Evolutionary conservation across 2,888 invertebrate genomes (phyloP), one percentile per base, ranked within the genome.

Genomic region (Drosophila macrospina): DNA sequence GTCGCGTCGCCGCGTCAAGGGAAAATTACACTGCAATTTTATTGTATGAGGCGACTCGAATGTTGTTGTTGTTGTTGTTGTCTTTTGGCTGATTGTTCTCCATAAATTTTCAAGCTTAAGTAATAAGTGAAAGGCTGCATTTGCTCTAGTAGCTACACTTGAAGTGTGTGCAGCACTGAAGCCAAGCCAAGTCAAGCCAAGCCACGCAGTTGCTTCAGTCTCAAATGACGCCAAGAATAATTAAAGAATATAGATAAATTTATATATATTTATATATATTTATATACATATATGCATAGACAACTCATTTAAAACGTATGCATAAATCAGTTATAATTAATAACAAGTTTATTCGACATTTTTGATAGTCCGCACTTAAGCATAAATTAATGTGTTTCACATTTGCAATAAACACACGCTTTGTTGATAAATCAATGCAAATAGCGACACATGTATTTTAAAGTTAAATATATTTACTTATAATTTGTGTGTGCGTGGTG

Each of bases 401-500:
- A 34, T 34, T 34, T 45, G 3, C n/a, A 34, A 48, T 48, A 48
- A 34, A 48, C 32, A 54, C 37, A 61, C 7, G 11, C n/a, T 8
- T 8, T 28, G 67, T 64, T 55, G 74, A 79, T 78, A 80, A 85
- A 82, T 85, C 74, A 79, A 69, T 65, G 77, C 60, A 66, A 75
- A 79, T 70, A 44, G 67, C 63, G 57, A 74, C 72, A 79, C 51
- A 79, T 82, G 72, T 74, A 67, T 78, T 68, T 72, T 66, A 59
- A 69, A 68, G 62, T 64, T 64, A 44, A 39, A 67, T 8, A 24
- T 16, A 7, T 41, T 26, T 36, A 45, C 69, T 61, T 59, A 68
- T 64, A 64, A 48, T 36, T n/a, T n/a, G n/a, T n/a, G n/a, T n/a
- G n/a, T n/a, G n/a, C n/a, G n/a, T n/a, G n/a, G n/a, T n/a, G n/a